A percentile compares a stretch with the other conserved stretches of the same genome.
These are phyloP conservation scores for Galeruca laticollis DNA, from an alignment of 2,888 invertebrate species.

Conservation along the genomic window DNA sequence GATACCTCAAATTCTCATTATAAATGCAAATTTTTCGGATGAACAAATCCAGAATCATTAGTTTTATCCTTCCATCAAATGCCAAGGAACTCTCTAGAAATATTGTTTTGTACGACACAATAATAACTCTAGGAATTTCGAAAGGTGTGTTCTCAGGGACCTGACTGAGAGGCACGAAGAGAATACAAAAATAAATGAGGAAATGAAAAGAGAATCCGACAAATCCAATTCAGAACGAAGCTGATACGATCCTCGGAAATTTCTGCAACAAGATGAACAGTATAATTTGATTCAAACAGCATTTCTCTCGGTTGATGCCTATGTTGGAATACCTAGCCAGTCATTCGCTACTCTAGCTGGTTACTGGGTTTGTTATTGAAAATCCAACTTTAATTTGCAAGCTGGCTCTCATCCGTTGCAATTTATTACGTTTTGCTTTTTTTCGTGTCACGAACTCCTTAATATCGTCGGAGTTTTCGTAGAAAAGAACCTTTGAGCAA, in stretches of 20 bases:
- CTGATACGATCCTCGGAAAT: constrained; percentile 60
- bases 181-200: constrained; percentile 21
- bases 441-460: too few relatives aligned
- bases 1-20: too few relatives aligned
- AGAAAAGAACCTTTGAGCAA: too few relatives aligned
- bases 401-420: constrained; percentile 2
- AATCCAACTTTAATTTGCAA: constrained; percentile 61
- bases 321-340: constrained; percentile 58
- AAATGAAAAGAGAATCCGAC: constrained; percentile 43
- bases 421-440: constrained; percentile 12
- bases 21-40: too few relatives aligned
- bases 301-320: constrained; percentile 55
- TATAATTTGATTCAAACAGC: constrained; percentile 63
- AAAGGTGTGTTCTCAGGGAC: neutral
- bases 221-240: constrained; percentile 58
- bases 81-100: too few relatives aligned
- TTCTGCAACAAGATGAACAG: constrained; percentile 62
- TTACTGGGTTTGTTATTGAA: constrained; percentile 48
- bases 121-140: neutral
- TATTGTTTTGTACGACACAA: neutral
- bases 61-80: too few relatives aligned
- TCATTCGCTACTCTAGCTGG: constrained; percentile 44
- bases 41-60: too few relatives aligned
- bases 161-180: constrained; percentile 19
- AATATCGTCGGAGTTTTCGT: too few relatives aligned